A percentile compares a stretch with the other conserved stretches of the same genome.
phyloP scores from a whole-genome alignment of 1,140 invertebrate species.

The Caenorhabditis tropicalis region DNA sequence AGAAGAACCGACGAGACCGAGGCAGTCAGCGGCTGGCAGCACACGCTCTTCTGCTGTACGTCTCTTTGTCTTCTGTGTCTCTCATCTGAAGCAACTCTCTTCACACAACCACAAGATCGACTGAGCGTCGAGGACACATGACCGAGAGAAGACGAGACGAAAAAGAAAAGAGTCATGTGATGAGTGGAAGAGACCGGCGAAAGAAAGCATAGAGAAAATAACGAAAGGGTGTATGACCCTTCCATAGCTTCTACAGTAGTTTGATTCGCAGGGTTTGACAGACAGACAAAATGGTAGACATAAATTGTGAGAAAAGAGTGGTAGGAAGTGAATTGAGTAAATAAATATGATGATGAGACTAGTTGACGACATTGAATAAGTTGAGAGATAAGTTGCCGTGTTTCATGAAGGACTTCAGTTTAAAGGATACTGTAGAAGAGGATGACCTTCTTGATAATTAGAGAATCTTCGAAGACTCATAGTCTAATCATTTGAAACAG shows the following conservation, averaged over 20 bases:
- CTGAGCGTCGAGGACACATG: constrained; percentile 33
- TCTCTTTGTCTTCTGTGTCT: constrained; percentile 33
- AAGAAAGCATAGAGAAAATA: not conserved
- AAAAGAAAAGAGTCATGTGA: constrained; percentile 25
- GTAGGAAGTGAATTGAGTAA: not conserved
- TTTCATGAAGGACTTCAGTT: too few species aligned
- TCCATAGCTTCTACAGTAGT: not conserved
- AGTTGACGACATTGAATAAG: not conserved
- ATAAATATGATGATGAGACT: not conserved
- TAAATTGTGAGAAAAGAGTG: not conserved
- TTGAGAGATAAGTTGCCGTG: not conserved
- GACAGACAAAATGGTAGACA: not conserved
- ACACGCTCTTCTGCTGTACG: constrained; percentile 39
- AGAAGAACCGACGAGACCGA: not conserved
- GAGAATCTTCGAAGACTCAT: too few species aligned
- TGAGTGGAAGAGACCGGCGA: not conserved
- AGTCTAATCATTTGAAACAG: too few species aligned
- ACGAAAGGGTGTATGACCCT: not conserved
- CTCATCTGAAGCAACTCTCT: not conserved
- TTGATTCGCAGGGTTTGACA: not conserved
- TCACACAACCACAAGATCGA: constrained; percentile 16
- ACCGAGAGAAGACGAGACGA: constrained; percentile 12
- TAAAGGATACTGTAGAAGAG: too few species aligned
- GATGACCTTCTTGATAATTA: too few species aligned
- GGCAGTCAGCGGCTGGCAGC: not conserved